Base-by-base conservation (phyloP, 2,888 invertebrate genomes). In the Caenorhabditis panamensis region DNA sequence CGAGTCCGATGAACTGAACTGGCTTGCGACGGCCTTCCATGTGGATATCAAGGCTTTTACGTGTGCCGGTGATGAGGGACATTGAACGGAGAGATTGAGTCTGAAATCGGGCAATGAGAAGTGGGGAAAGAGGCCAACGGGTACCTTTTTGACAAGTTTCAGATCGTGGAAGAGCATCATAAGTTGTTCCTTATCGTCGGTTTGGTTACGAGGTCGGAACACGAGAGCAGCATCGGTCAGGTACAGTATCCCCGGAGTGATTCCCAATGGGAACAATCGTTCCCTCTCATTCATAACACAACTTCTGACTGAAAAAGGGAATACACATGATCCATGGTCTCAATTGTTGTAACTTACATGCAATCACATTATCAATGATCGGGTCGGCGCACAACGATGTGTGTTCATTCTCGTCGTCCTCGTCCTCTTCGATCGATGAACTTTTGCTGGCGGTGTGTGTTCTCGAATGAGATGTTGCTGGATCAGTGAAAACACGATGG, bases 271-370 rank as follows among this genome's bases (percentile, higher is more conserved):
- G 56, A 88, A 89, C 1, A 79, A 41, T 36, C 82, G 81, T 26
- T 86, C 86, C 36, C 84, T 85, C 76, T 89, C 89, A 62, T 87
- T 82, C 73, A 89, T 79, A 9, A 87, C 85, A 66, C 89, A 89
- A 22, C 85, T 85, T 8, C 88, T 82, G 73, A 86, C 88, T 88
- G 72, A 79, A 88, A 77, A 31, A 36, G n/a, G 37, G 5, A 36
- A 8, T 24, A 26, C 2, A 41, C 2, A 41, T 11, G 13, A 13
- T 41, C 13, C 31, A 4, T 24, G 24, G 18, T 20, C 2, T 49
- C 49, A 22, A 6, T 16, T n/a, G 20, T 20, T 16, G n/a, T 16
- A 69, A 76, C 82, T 82, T 22, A 84, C 83, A 83, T 28, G 84
- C 82, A 53, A 86, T 82, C 18, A 86, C 84, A 59, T 80, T 82